Evolutionary conservation across 2,888 invertebrate genomes (phyloP), one percentile per base, ranked within the genome.

Genomic region (Mechanitis messenoides): DNA sequence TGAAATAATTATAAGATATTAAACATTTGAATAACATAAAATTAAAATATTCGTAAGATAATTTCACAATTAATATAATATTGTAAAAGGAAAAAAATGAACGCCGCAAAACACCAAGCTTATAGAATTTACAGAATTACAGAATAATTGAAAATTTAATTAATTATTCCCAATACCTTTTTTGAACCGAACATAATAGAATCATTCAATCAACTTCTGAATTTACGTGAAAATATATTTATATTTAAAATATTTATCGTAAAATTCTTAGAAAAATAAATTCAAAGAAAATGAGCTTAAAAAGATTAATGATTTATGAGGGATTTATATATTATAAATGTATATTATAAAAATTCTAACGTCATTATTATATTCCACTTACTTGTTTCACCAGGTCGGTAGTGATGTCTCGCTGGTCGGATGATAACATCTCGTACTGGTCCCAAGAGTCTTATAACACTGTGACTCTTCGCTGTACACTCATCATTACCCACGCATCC

Each of bases 381-480:
- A 93, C 93, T 89, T 4, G 91, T 92, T 71, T 93, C 93, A 60
- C 93, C 93, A 38, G 93, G 93, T 59, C 89, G 84, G 72, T 93
- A 93, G 68, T 92, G 91, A 71, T 92, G 92, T 60, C 92, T 86
- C 6, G 92, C 92, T 0, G 93, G 92, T 38, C 92, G 81, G n/a
- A 93, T 91, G 63, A 93, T 91, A 61, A 93, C 92, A 70, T 93
- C 93, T 35, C 93, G 82, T 1, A 93, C 92, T 0, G 92, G 91
- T 0, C 93, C 93, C 20, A 92, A 88, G n/a, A 93, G 84, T 54
- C 91, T 84, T 74, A 93, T 91, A 70, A 92, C 87, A 64, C 92
- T 92, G 71, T 92, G 91, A 67, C 92, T 92, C 77, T 91, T 91
- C 6, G 92, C 85, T 0, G 91, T 90, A 68, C 92, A 92, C 50